phyloP scores from a whole-genome alignment of 2,888 invertebrate species.

The Tenodera sinensis region DNA sequence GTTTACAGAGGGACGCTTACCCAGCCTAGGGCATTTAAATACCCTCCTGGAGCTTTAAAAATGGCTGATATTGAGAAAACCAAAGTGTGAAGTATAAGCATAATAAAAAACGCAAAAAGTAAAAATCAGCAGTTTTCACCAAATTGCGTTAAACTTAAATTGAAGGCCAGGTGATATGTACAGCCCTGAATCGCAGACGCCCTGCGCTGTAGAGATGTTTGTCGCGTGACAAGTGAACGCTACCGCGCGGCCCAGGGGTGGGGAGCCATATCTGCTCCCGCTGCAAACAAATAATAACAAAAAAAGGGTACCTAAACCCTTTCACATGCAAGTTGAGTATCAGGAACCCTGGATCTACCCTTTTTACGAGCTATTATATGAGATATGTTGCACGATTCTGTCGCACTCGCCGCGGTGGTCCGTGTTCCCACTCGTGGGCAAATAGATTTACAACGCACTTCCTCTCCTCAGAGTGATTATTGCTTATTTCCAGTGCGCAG shows the following conservation, averaged over 20 bases:
- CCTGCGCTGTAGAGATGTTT: neutral
- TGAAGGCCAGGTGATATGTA: too few relatives aligned
- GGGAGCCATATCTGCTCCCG: neutral
- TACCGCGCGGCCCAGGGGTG: neutral
- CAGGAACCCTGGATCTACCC: neutral
- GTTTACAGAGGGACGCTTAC: too few relatives aligned
- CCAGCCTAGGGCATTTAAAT: too few relatives aligned
- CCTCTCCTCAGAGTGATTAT: neutral
- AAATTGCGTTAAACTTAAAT: too few relatives aligned
- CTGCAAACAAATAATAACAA: neutral
- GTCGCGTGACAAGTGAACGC: constrained; percentile 3
- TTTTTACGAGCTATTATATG: neutral
- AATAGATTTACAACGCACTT: neutral
- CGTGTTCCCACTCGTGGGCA: neutral
- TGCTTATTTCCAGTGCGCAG: neutral
- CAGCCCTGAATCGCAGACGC: too few relatives aligned
- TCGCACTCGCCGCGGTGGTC: neutral
- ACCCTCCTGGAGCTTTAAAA: too few relatives aligned
- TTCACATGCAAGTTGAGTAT: neutral
- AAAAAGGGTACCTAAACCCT: neutral
- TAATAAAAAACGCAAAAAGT: too few relatives aligned
- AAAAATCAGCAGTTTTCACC: too few relatives aligned
- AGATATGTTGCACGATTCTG: neutral
- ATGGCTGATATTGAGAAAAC: too few relatives aligned
- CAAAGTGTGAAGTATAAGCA: too few relatives aligned